Conservation (phyloP, 2,113 vertebrate species). For the Cygnus atratus region DNA sequence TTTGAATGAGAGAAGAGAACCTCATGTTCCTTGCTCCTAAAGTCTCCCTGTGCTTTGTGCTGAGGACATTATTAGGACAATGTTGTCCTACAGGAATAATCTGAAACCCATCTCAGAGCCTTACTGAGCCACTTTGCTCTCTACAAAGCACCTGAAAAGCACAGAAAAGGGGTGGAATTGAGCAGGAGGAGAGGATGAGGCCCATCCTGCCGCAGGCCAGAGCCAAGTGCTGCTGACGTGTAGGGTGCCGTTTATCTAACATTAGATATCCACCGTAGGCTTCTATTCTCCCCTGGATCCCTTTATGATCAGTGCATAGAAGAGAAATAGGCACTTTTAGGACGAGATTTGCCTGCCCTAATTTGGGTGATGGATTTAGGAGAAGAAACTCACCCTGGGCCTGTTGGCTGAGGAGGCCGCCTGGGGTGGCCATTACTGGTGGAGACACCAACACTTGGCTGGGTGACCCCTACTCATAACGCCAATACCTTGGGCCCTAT, state of each 20-base stretch:
- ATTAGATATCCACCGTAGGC: accelerated
- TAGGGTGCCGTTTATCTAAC: not conserved
- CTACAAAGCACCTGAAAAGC: not conserved
- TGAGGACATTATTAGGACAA: slow-evolving; percentile 26
- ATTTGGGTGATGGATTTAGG: not conserved
- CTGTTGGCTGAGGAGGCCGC: accelerated
- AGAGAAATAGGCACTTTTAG: not conserved
- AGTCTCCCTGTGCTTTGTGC: not conserved
- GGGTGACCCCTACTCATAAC: accelerated
- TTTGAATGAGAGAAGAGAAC: slow-evolving; percentile 8
- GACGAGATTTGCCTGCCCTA: not conserved
- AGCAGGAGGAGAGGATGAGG: not conserved
- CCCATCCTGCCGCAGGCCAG: not conserved
- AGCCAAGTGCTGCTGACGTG: not conserved
- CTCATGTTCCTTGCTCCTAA: not conserved
- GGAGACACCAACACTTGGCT: not conserved
- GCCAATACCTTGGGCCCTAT: not conserved
- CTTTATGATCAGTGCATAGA: not conserved
- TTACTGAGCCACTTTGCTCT: not conserved
- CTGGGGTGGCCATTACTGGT: not conserved
- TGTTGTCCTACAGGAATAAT: slow-evolving; percentile 2
- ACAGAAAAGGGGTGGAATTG: not conserved
- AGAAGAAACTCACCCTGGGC: not conserved
- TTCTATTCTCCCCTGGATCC: accelerated
- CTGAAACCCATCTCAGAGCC: not conserved